Percentiles rank a stretch among this genome's conserved stretches.
These are phyloP conservation scores for Ophonus ardosiacus DNA, from an alignment of 2,888 invertebrate genomes.

Conservation along the genomic window DNA sequence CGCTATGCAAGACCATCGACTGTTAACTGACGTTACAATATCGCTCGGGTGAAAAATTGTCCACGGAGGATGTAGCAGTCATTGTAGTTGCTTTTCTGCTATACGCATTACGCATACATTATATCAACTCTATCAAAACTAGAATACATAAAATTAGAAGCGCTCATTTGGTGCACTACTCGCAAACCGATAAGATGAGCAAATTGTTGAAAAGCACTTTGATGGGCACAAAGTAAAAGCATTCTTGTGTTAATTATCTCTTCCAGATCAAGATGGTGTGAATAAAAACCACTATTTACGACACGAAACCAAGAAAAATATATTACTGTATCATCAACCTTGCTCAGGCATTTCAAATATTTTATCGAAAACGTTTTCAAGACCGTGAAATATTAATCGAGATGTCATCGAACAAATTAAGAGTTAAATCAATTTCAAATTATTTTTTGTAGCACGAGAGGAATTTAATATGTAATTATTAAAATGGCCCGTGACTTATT, in stretches of 20 bases:
- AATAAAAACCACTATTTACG: constrained; percentile 32
- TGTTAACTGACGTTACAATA: constrained; percentile 67
- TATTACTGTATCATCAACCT: neutral
- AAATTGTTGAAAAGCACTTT: constrained; percentile 3
- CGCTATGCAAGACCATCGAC: constrained; percentile 66
- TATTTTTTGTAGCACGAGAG: constrained; percentile 47
- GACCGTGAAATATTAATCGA: constrained; percentile 38
- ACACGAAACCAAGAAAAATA: neutral
- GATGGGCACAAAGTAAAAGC: constrained; percentile 48
- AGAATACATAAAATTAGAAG: constrained; percentile 40
- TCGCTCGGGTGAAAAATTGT: constrained; percentile 67
- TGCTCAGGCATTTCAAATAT: constrained; percentile 11
- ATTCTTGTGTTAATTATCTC: constrained; percentile 54
- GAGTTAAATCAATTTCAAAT: constrained; percentile 44
- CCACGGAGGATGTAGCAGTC: constrained; percentile 14
- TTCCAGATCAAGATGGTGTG: constrained; percentile 16
- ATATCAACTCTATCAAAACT: constrained; percentile 33
- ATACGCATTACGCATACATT: constrained; percentile 42
- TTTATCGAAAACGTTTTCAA: constrained; percentile 13
- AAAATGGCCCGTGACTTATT: constrained; percentile 31
- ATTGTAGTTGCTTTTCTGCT: constrained; percentile 11
- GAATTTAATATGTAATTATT: constrained; percentile 39
- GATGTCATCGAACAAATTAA: constrained; percentile 43
- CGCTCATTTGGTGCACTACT: neutral
- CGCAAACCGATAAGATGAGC: neutral